Evolutionary conservation across 1,140 invertebrate genomes (phyloP).

Genomic region (Campodea augens): DNA sequence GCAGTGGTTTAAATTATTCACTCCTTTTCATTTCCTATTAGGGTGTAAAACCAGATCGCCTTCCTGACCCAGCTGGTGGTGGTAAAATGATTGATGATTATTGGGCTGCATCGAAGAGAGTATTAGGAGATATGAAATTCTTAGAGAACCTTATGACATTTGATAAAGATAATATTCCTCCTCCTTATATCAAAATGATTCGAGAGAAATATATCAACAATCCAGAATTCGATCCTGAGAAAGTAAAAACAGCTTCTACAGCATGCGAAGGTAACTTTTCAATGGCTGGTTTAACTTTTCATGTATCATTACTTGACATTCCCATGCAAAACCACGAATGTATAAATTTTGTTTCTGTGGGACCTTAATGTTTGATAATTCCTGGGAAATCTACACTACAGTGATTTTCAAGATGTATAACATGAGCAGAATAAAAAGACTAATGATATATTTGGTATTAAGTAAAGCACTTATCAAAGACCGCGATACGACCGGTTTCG

Average conservation of each 20-base stretch:
- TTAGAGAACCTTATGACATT: constrained; percentile 62
- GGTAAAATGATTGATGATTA: constrained; percentile 77
- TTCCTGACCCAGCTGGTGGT: constrained; percentile 42
- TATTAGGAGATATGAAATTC: constrained; percentile 82
- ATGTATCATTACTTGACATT: not conserved
- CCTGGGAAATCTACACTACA: too few relatives aligned
- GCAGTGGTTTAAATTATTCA: too few relatives aligned
- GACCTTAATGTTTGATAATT: not conserved
- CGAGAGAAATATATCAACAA: constrained; percentile 54
- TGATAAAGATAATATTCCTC: constrained; percentile 82
- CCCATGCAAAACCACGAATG: not conserved
- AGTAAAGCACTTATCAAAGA: too few relatives aligned
- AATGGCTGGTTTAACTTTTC: not conserved
- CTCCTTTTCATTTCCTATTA: too few relatives aligned
- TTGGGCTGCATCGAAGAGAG: constrained; percentile 78
- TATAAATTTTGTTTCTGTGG: not conserved
- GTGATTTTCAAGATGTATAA: too few relatives aligned
- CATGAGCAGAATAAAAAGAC: too few relatives aligned
- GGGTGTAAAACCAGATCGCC: constrained; percentile 64
- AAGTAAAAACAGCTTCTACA: constrained; percentile 44
- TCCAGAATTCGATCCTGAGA: constrained; percentile 83
- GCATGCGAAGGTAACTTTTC: constrained; percentile 27
- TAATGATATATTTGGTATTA: too few relatives aligned
- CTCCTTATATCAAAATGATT: constrained; percentile 60
- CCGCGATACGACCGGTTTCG: too few relatives aligned